Evolutionary conservation across 2,113 vertebrate genomes (phyloP).

Genomic region (Callionymus lyra): DNA sequence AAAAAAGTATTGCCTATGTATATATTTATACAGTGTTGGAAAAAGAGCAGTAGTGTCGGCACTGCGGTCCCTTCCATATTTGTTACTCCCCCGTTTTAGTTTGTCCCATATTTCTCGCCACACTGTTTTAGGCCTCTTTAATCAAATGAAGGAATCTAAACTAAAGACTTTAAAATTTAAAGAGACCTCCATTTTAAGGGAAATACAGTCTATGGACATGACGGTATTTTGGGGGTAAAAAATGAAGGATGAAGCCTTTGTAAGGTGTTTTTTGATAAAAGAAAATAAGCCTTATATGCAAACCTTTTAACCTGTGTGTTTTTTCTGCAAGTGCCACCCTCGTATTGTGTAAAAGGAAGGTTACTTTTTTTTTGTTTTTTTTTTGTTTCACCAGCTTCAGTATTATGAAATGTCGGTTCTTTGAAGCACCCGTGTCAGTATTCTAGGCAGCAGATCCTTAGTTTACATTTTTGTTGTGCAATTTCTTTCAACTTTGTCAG

Average conservation of each 20-base stretch:
- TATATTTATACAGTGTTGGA: constrained; percentile 98
- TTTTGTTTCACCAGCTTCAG: constrained; percentile 91
- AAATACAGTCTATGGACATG: constrained; percentile 70
- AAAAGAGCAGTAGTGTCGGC: constrained; percentile 75
- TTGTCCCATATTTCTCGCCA: constrained; percentile 80
- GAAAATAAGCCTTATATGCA: constrained; percentile 99
- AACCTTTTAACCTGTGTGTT: constrained; percentile 99
- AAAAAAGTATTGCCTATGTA: constrained; percentile 99
- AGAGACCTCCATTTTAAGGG: constrained; percentile 84
- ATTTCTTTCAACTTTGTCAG: constrained; percentile 97
- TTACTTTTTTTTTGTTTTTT: constrained; percentile 76
- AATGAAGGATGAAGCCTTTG: constrained; percentile 86
- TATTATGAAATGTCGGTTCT: constrained; percentile 90
- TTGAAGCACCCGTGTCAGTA: constrained; percentile 98
- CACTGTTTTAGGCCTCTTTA: constrained; percentile 92
- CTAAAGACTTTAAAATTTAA: constrained; percentile 62
- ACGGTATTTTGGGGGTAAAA: constrained; percentile 14
- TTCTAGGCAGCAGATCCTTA: constrained; percentile 98
- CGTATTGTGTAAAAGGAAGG: constrained; percentile 93
- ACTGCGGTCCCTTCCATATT: constrained; percentile 84
- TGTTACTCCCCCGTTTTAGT: constrained; percentile 73
- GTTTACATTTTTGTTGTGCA: constrained; percentile 99
- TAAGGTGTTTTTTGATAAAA: constrained; percentile 87
- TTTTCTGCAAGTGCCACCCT: constrained; percentile 98
- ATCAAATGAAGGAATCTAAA: constrained; percentile 55